Evolutionary conservation across 2,113 vertebrate genomes (phyloP).

Genomic region (Dolichallabes microphthalmus): DNA sequence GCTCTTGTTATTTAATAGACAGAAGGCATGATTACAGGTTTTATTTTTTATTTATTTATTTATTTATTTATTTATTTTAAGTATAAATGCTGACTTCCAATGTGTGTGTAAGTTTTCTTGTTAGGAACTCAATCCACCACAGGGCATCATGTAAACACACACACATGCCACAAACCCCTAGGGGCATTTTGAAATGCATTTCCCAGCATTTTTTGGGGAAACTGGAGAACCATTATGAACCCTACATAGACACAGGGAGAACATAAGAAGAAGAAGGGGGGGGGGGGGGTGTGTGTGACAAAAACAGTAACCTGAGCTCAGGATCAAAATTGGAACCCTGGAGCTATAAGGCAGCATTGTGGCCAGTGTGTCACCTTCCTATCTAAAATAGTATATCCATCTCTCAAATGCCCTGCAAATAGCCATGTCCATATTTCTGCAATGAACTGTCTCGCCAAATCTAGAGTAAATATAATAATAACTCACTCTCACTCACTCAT

Average conservation of each 20-base stretch:
- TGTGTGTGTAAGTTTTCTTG: background rate
- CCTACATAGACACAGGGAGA: background rate
- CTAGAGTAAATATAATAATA: background rate
- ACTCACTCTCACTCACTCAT: no score
- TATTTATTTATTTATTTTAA: background rate
- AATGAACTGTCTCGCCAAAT: background rate
- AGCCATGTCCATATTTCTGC: background rate
- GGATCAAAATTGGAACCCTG: background rate
- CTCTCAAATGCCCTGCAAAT: constrained; percentile 13
- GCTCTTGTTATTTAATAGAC: background rate
- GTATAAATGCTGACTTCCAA: background rate
- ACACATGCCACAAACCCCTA: background rate
- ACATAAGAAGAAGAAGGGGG: background rate
- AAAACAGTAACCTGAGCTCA: background rate
- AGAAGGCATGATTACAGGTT: background rate
- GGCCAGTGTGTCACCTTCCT: background rate
- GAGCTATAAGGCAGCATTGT: background rate
- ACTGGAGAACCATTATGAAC: background rate
- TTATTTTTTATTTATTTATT: background rate
- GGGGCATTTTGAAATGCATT: background rate
- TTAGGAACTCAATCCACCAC: background rate
- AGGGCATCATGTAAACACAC: background rate
- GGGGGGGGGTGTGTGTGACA: no score
- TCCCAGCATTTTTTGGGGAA: background rate
- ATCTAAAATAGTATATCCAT: background rate